Evolutionary conservation across 2,888 invertebrate species (phyloP).

Genomic region (Synergus laeviventris): DNA sequence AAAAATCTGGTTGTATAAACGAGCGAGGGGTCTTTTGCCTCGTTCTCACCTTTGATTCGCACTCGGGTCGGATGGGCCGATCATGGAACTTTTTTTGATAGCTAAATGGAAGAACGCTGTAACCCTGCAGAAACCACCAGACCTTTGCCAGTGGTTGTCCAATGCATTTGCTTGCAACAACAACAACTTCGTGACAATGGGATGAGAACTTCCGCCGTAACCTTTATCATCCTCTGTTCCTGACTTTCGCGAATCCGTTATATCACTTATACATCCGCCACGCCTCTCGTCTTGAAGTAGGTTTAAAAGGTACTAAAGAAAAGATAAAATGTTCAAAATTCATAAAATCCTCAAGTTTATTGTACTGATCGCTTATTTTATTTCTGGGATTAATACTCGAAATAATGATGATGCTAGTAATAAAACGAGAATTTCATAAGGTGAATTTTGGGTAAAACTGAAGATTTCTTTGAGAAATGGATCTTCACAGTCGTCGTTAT

Average conservation of each 20-base stretch:
- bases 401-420: background rate
- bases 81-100: constrained; percentile 62
- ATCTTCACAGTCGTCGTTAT: background rate
- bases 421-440: background rate
- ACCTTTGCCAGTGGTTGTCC: constrained; percentile 60
- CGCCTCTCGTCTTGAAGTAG: constrained; percentile 22
- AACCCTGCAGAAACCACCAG: constrained; percentile 57
- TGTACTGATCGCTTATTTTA: background rate
- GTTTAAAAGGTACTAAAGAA: background rate
- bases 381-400: background rate
- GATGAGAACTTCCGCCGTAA: constrained; percentile 62
- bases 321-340: background rate
- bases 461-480: background rate
- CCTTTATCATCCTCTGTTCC: constrained; percentile 48
- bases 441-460: background rate
- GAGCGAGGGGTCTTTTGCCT: constrained; percentile 18
- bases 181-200: constrained; percentile 62
- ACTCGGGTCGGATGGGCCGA: constrained; percentile 35
- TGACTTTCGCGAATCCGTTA: constrained; percentile 49
- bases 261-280: constrained; percentile 46
- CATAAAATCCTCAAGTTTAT: background rate
- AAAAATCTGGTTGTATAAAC: constrained; percentile 20
- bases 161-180: constrained; percentile 55
- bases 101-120: constrained; percentile 75
- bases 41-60: constrained; percentile 43